These are phyloP conservation scores for Pituophis catenifer DNA, from an alignment of 2,113 vertebrate genomes.

Conservation along the genomic window DNA sequence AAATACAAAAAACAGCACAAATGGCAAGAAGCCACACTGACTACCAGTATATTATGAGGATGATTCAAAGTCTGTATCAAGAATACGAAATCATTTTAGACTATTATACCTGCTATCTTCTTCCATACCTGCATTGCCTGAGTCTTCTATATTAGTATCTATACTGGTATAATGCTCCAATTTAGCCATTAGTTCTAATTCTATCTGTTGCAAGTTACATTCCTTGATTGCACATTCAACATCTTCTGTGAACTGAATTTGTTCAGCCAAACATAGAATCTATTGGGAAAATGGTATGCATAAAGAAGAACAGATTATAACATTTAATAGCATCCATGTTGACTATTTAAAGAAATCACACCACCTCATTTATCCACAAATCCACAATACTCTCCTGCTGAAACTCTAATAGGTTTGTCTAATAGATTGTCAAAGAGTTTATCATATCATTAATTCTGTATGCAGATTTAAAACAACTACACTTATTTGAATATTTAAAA, in stretches of 20 bases:
- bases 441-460: background rate
- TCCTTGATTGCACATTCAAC: conserved; percentile 83
- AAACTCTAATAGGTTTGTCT: background rate
- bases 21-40: background rate
- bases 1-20: background rate
- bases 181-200: conserved; percentile 83
- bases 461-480: background rate
- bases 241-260: conserved; percentile 96
- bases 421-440: background rate
- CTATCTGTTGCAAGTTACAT: conserved; percentile 83
- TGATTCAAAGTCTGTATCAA: background rate
- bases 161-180: conserved; percentile 88
- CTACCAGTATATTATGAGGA: background rate
- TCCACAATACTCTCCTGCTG: background rate
- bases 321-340: background rate
- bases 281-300: conserved; percentile 51
- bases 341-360: conserved; percentile 3
- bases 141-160: conserved; percentile 73
- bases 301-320: conserved; percentile 17
- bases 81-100: background rate
- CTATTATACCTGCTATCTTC: background rate
- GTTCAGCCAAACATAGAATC: conserved; percentile 92
- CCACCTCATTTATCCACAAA: background rate
- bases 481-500: background rate
- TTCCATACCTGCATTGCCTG: conserved; percentile 72